phyloP scores from a whole-genome alignment of 2,888 invertebrate species.

The Pristionchus entomophagus region DNA sequence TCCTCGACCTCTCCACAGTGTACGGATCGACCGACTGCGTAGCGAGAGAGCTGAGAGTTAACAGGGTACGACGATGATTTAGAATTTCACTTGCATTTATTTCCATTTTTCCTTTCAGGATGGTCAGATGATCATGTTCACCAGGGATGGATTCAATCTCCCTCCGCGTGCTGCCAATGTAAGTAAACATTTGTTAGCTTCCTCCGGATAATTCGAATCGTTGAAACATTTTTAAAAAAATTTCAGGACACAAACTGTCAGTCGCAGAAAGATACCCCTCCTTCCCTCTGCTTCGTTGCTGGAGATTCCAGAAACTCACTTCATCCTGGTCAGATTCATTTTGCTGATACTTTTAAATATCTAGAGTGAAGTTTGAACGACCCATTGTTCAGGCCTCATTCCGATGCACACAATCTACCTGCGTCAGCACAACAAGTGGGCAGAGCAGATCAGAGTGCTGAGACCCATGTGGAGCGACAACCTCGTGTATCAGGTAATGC shows the following conservation, averaged over 20 bases:
- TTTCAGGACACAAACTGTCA: slow-evolving; percentile 53
- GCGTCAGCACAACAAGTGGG: slow-evolving; percentile 70
- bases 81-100: neutral
- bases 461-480: slow-evolving; percentile 57
- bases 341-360: neutral
- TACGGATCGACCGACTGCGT: slow-evolving; percentile 92
- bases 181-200: no score
- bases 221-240: slow-evolving; percentile 11
- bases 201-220: slow-evolving; percentile 54
- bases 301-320: slow-evolving; percentile 67
- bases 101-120: neutral
- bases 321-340: slow-evolving; percentile 52
- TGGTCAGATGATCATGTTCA: slow-evolving; percentile 25
- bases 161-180: neutral
- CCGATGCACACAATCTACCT: slow-evolving; percentile 65
- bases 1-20: slow-evolving; percentile 84
- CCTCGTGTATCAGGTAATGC: slow-evolving; percentile 58
- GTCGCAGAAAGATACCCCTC: neutral
- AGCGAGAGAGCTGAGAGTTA: slow-evolving; percentile 84
- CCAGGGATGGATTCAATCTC: slow-evolving; percentile 6
- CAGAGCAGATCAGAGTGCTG: slow-evolving; percentile 48
- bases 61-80: slow-evolving; percentile 75
- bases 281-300: slow-evolving; percentile 53
- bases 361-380: neutral
- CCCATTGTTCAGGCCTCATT: slow-evolving; percentile 51